Percentiles rank a stretch among this genome's conserved stretches.
phyloP scores from a whole-genome alignment of 2,888 invertebrate genomes.

The Agrochola lychnidis region DNA sequence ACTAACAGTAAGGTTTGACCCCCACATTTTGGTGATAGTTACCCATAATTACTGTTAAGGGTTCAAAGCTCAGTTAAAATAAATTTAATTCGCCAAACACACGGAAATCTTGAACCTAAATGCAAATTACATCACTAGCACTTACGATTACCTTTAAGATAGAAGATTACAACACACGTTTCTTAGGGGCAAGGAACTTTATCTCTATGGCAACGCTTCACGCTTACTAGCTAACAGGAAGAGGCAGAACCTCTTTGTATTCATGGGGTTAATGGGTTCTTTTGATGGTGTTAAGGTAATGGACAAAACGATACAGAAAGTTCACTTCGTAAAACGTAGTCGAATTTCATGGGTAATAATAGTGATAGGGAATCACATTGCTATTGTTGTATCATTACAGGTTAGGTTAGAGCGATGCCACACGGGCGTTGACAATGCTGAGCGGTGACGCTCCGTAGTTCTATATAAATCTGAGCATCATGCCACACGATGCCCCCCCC shows the following conservation, averaged over 20 bases:
- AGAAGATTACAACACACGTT: constrained; percentile 21
- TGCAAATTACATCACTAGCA: constrained; percentile 31
- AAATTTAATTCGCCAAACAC: not conserved
- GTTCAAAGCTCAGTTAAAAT: not conserved
- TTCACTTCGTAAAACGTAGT: not conserved
- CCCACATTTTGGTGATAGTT: not conserved
- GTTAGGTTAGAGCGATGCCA: not conserved
- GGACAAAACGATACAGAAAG: not conserved
- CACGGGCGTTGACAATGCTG: too few species aligned
- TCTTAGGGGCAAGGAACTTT: constrained; percentile 66
- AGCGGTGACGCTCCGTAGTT: too few species aligned
- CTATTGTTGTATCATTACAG: not conserved
- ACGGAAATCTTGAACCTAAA: constrained; percentile 12
- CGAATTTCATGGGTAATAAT: too few species aligned
- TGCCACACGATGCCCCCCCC: too few species aligned
- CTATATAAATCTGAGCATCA: too few species aligned
- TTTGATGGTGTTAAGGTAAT: constrained; percentile 21
- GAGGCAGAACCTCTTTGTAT: constrained; percentile 44
- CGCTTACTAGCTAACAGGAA: constrained; percentile 65
- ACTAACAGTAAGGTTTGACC: not conserved
- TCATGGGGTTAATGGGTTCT: constrained; percentile 43
- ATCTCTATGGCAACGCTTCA: constrained; percentile 66
- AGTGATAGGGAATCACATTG: not conserved
- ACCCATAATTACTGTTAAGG: not conserved
- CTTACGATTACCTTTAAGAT: constrained; percentile 24